Evolutionary conservation across 1,140 invertebrate species (phyloP).

Genomic region (Oedothorax gibbosus): DNA sequence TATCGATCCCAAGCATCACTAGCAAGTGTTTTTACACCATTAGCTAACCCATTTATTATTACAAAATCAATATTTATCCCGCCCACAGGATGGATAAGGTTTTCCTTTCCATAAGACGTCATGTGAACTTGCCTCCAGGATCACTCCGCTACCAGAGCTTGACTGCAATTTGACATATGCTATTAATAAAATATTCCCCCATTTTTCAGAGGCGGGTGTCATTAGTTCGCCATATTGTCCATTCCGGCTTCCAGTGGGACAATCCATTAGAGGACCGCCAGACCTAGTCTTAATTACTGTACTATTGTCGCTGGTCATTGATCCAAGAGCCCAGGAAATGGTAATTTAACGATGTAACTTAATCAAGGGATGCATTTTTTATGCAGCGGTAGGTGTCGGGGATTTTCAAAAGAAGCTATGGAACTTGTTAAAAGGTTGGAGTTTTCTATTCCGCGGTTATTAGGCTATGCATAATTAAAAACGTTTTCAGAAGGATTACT

Average conservation of each 20-base stretch:
- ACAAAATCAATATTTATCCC: slow-evolving; percentile 56
- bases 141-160: slow-evolving; percentile 52
- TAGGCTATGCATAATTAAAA: too few species aligned
- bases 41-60: slow-evolving; percentile 54
- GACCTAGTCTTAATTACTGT: slow-evolving; percentile 53
- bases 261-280: slow-evolving; percentile 53
- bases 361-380: slow-evolving; percentile 55
- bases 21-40: slow-evolving; percentile 46
- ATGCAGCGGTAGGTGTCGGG: slow-evolving; percentile 34
- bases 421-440: too few species aligned
- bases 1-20: slow-evolving; percentile 39
- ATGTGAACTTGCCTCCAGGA: slow-evolving; percentile 26
- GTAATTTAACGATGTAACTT: slow-evolving; percentile 55
- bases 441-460: too few species aligned
- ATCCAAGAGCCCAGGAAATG: slow-evolving; percentile 34
- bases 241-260: slow-evolving; percentile 41
- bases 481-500: too few species aligned
- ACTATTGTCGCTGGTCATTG: slow-evolving; percentile 52
- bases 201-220: slow-evolving; percentile 57
- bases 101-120: slow-evolving; percentile 31
- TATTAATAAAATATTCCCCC: slow-evolving; percentile 59
- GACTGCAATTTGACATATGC: slow-evolving; percentile 59
- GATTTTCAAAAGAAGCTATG: slow-evolving; percentile 9
- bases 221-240: slow-evolving; percentile 59
- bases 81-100: slow-evolving; percentile 33